Conservation (phyloP, 2,113 vertebrate genomes). For the Amazona vittata region DNA sequence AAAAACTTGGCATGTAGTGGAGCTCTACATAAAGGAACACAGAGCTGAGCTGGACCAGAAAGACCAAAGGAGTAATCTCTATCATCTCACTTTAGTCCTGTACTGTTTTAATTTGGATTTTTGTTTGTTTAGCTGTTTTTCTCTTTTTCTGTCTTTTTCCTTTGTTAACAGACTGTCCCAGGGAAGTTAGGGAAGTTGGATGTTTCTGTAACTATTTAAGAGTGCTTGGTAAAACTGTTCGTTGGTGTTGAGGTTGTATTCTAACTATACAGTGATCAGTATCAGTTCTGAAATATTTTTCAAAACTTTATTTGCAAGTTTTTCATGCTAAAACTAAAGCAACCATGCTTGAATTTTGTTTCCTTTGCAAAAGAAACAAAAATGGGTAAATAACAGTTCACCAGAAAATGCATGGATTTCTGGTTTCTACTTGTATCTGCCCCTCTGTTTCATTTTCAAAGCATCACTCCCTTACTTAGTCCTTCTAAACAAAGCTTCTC, state of each 20-base stretch:
- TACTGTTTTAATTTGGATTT: background rate
- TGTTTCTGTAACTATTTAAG: background rate
- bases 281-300: background rate
- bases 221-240: background rate
- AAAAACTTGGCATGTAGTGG: background rate
- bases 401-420: background rate
- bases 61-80: background rate
- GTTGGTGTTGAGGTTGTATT: background rate
- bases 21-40: background rate
- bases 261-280: background rate
- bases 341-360: background rate
- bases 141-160: background rate
- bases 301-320: background rate
- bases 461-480: background rate
- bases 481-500: slow-evolving; percentile 9
- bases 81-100: background rate
- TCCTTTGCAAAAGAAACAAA: background rate
- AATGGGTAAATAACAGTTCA: background rate
- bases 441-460: background rate
- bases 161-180: background rate
- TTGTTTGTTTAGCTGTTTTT: background rate
- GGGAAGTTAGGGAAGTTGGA: background rate
- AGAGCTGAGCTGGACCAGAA: background rate
- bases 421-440: background rate
- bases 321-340: background rate